These are phyloP conservation scores for Notiomystis cincta DNA, from an alignment of 2,113 vertebrate genomes.

Conservation along the genomic window DNA sequence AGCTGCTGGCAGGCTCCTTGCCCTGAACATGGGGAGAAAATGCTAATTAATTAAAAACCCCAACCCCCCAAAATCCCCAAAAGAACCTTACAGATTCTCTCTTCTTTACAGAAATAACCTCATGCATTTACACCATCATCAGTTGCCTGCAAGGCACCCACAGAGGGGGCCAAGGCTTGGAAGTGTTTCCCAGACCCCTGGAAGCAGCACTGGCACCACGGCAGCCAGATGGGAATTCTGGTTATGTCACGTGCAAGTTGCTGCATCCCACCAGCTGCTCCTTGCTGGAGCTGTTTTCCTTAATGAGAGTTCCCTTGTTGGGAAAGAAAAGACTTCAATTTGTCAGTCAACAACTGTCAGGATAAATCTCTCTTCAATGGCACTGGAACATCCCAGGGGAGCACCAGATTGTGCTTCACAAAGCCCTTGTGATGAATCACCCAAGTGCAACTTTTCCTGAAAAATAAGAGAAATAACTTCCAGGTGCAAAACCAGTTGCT, in stretches of 20 bases:
- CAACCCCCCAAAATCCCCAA: background rate
- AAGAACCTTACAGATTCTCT: background rate
- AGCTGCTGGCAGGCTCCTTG: background rate
- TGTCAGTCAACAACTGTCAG: background rate
- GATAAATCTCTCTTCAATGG: background rate
- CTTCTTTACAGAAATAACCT: background rate
- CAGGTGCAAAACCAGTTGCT: background rate
- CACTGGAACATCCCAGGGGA: background rate
- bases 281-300: background rate
- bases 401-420: background rate
- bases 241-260: fast-evolving
- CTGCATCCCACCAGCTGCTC: background rate
- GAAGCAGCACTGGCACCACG: fast-evolving
- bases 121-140: fast-evolving
- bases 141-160: background rate
- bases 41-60: background rate
- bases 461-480: background rate
- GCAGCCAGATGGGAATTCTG: background rate
- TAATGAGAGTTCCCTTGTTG: background rate
- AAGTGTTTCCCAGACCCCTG: background rate
- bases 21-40: background rate
- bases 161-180: background rate
- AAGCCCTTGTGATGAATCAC: background rate
- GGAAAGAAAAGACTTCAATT: background rate
- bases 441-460: background rate